Percentiles rank a stretch among this genome's conserved stretches.
Evolutionary conservation across 2,888 invertebrate species (phyloP).

Genomic region (Drosophila fulvimacula): DNA sequence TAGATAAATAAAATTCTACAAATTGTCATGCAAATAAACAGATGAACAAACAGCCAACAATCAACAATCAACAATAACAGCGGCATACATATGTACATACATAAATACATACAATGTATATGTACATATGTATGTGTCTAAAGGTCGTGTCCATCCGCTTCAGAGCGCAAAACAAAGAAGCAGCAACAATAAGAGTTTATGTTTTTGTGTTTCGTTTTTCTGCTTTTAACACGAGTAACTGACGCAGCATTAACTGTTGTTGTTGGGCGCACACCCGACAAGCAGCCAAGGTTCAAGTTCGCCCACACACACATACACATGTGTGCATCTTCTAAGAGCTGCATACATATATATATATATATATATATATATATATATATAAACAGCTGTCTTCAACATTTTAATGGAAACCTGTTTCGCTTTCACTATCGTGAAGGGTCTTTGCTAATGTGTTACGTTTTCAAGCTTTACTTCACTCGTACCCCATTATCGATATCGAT

Average conservation of each 20-base stretch:
- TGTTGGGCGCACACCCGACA: conserved; percentile 43
- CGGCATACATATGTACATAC: background rate
- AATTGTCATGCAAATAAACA: conserved; percentile 71
- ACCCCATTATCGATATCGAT: conserved; percentile 39
- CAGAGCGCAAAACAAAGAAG: conserved; percentile 48
- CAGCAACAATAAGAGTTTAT: conserved; percentile 36
- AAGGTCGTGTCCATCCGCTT: conserved; percentile 62
- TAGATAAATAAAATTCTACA: conserved; percentile 57
- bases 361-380: background rate
- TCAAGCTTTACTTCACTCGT: conserved; percentile 13
- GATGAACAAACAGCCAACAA: conserved; percentile 39
- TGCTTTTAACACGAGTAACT: conserved; percentile 41
- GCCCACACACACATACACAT: conserved; percentile 47
- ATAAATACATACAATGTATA: background rate
- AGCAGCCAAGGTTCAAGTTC: conserved; percentile 61
- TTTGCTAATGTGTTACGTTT: conserved; percentile 24
- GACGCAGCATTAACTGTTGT: conserved; percentile 33
- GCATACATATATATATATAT: background rate
- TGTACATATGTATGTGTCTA: conserved; percentile 17
- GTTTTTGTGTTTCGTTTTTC: conserved; percentile 25
- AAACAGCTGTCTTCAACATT: conserved; percentile 23
- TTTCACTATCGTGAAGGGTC: conserved; percentile 43
- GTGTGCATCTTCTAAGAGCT: conserved; percentile 5
- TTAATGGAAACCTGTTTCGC: conserved; percentile 31
- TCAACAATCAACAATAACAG: conserved; percentile 21